phyloP scores from a whole-genome alignment of 2,888 invertebrate genomes.

The Tenthredo amoena region DNA sequence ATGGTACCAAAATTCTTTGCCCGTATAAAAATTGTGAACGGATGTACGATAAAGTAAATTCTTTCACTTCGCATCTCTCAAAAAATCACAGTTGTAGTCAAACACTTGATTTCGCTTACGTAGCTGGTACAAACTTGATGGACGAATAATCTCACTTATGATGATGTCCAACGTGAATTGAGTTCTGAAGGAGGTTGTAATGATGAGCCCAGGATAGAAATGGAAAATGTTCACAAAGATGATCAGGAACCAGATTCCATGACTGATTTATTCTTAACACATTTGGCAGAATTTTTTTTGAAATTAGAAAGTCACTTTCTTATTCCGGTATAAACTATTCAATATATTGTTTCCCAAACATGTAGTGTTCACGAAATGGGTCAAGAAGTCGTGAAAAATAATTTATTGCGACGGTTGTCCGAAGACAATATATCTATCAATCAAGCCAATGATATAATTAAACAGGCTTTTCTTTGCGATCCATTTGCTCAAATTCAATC shows the following conservation, averaged over 20 bases:
- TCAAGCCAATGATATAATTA: not conserved
- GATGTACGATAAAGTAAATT: constrained; percentile 35
- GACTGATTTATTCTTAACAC: not conserved
- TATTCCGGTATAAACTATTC: constrained; percentile 58
- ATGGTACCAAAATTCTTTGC: not conserved
- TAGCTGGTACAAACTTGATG: not conserved
- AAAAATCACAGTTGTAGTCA: constrained; percentile 8
- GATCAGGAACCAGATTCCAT: not conserved
- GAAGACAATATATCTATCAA: not conserved
- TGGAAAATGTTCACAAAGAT: not conserved
- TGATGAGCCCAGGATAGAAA: not conserved
- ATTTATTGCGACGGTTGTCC: constrained; percentile 26
- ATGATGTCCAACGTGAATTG: not conserved
- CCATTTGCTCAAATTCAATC: not conserved
- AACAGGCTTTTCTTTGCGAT: not conserved
- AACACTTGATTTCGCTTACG: not conserved
- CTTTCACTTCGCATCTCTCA: constrained; percentile 47
- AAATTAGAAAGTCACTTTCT: constrained; percentile 60
- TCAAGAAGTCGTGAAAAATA: constrained; percentile 53
- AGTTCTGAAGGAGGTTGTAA: not conserved
- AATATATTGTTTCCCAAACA: constrained; percentile 58
- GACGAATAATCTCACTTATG: not conserved
- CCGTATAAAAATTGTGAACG: constrained; percentile 5
- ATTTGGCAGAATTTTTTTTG: constrained; percentile 57
- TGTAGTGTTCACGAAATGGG: constrained; percentile 55